A percentile compares a stretch with the other conserved stretches of the same genome.
phyloP scores from a whole-genome alignment of 2,797 vertebrate genomes.

The Alcedo atthis region DNA sequence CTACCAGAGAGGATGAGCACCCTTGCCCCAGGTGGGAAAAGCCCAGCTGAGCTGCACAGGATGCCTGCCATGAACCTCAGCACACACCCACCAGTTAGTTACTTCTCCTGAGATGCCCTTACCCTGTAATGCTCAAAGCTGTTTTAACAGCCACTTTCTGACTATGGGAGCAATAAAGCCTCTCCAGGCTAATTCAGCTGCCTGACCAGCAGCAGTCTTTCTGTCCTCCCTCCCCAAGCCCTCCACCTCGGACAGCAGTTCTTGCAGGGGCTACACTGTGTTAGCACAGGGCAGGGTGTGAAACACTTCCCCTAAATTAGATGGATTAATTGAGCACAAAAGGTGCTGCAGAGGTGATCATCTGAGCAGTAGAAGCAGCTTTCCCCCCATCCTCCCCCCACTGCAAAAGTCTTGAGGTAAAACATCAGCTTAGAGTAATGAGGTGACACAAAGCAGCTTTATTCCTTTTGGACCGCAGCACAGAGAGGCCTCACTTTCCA shows the following conservation, averaged over 20 bases:
- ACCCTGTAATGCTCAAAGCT: neutral
- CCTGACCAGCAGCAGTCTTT: neutral
- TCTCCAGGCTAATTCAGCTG: neutral
- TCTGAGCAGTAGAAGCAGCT: neutral
- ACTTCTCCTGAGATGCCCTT: neutral
- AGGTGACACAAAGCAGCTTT: constrained; percentile 70
- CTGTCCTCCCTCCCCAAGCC: neutral
- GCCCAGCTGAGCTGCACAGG: neutral
- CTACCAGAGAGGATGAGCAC: neutral
- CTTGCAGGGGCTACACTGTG: neutral
- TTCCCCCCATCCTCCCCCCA: neutral
- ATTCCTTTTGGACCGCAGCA: constrained; percentile 61
- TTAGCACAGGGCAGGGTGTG: neutral
- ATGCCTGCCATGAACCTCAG: neutral
- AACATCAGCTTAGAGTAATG: constrained; percentile 57
- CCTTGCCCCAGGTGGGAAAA: neutral
- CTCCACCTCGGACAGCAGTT: neutral
- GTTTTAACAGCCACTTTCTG: neutral
- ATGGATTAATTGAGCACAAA: neutral
- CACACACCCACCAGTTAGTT: neutral
- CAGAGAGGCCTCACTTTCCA: constrained; percentile 57
- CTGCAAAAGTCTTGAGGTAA: neutral
- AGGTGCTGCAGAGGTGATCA: neutral
- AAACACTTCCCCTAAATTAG: neutral
- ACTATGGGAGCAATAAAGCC: accelerated